phyloP scores from a whole-genome alignment of 2,113 vertebrate genomes.

The Cynoglossus semilaevis region DNA sequence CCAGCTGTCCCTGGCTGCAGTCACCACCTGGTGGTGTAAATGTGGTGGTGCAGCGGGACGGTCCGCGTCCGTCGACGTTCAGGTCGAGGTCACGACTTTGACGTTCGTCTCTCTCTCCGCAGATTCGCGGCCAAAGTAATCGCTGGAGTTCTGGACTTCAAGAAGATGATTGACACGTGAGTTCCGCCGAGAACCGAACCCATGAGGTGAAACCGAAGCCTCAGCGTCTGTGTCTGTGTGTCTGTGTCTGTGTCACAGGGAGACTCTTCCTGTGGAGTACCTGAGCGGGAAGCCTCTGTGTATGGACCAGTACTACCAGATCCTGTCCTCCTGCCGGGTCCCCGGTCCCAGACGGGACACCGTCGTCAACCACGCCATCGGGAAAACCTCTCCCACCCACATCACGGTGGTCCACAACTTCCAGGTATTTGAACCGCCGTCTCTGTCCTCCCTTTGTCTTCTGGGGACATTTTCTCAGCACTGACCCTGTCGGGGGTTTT shows the following conservation, averaged over 20 bases:
- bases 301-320: constrained; percentile 98
- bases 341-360: constrained; percentile 90
- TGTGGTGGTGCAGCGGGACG: no score
- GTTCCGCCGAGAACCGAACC: constrained; percentile 45
- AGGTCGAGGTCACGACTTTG: no score
- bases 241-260: constrained; percentile 66
- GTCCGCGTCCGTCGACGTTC: no score
- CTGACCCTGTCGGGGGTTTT: no score
- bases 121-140: constrained; percentile 97
- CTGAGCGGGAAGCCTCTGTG: constrained; percentile 88
- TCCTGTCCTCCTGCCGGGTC: constrained; percentile 93
- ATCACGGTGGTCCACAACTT: constrained; percentile 97
- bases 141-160: constrained; percentile 93
- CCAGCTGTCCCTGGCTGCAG: no score
- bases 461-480: no score
- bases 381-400: constrained; percentile 81
- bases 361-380: constrained; percentile 80
- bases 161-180: constrained; percentile 94
- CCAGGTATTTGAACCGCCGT: constrained; percentile 77
- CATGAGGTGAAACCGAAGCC: no score
- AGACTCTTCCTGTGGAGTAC: constrained; percentile 87
- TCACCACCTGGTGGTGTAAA: no score
- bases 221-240: background rate
- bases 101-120: constrained; percentile 7
- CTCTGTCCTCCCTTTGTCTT: background rate